Evolutionary conservation across 2,113 vertebrate species (phyloP).

Genomic region (Cygnus atratus): DNA sequence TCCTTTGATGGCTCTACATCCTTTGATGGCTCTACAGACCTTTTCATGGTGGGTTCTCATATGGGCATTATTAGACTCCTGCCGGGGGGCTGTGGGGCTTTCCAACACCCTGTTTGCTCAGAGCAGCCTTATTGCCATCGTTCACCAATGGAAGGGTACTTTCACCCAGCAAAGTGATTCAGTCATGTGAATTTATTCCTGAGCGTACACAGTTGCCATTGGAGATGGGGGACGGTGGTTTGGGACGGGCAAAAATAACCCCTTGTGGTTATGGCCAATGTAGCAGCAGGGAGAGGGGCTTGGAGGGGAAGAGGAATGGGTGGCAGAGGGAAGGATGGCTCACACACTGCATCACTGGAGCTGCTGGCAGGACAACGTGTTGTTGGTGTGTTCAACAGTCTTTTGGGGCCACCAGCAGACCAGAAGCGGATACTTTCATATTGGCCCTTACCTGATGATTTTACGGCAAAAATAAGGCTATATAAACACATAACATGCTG

Average conservation of each 20-base stretch:
- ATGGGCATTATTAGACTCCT: not conserved
- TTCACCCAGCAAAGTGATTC: not conserved
- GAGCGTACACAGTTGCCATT: not conserved
- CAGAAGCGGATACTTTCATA: not conserved
- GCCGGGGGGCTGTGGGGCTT: fast-evolving
- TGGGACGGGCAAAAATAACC: not conserved
- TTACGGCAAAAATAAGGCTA: not conserved
- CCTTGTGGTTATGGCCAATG: not conserved
- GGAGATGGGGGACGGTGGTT: not conserved
- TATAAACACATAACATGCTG: not conserved
- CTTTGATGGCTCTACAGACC: not conserved
- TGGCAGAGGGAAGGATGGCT: not conserved
- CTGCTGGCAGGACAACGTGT: not conserved
- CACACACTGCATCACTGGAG: too few species aligned
- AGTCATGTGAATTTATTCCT: not conserved
- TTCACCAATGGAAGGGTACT: not conserved
- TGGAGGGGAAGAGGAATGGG: not conserved
- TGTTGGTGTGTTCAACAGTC: not conserved
- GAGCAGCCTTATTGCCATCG: not conserved
- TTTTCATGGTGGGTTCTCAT: fast-evolving
- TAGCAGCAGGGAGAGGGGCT: not conserved
- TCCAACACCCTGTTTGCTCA: fast-evolving
- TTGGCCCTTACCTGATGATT: not conserved
- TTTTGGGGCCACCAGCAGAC: not conserved
- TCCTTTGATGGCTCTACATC: not conserved